These are phyloP conservation scores for Gallirallus australis DNA, from an alignment of 2,797 vertebrate species.

Conservation along the genomic window DNA sequence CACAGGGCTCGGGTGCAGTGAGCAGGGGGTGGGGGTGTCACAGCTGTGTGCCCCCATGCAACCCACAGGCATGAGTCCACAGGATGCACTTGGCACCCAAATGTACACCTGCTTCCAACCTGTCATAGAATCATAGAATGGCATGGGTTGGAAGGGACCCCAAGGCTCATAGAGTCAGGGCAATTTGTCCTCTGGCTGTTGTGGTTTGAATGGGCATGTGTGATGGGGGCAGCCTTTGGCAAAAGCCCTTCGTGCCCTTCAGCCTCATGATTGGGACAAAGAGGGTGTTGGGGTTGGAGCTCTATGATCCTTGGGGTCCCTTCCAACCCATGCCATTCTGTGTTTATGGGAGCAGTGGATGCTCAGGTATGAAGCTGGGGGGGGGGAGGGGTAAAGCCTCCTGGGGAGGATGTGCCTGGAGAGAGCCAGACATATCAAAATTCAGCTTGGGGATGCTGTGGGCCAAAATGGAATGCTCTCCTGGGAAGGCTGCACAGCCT, in stretches of 20 bases:
- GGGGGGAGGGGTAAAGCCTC: not conserved
- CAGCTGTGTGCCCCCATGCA: not conserved
- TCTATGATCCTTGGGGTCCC: too few species aligned
- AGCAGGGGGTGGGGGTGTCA: not conserved
- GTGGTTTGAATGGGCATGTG: rapidly evolving
- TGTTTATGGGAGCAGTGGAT: rapidly evolving
- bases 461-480: not conserved
- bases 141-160: too few species aligned
- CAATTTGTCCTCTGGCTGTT: too few species aligned
- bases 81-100: not conserved
- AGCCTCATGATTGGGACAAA: not conserved
- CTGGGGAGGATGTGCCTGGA: not conserved
- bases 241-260: not conserved
- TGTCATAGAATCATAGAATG: too few species aligned
- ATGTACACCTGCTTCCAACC: rapidly evolving
- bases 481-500: not conserved
- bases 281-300: too few species aligned
- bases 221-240: not conserved
- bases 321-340: too few species aligned
- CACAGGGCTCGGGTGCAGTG: rapidly evolving
- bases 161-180: too few species aligned
- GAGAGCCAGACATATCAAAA: not conserved
- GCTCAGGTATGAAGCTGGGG: not conserved
- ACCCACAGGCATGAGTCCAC: too few species aligned
- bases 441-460: not conserved